Conservation (phyloP, 35 echinoderm and acorn worm species). For the Stichopus chloronotus region DNA sequence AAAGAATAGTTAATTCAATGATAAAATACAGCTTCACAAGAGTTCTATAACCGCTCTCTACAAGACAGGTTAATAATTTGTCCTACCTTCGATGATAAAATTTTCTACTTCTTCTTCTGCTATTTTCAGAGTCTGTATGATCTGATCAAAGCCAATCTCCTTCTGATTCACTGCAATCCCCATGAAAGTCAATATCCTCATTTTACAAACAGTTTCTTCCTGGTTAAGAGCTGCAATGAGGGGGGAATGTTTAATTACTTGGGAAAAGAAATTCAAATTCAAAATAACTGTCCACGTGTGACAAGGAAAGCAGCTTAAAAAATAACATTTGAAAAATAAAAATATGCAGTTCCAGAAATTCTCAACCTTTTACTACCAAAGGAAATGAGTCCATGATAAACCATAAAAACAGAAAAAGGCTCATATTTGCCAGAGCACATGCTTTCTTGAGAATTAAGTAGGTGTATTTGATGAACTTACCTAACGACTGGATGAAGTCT, state of each 20-base stretch:
- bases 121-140: constrained; percentile 78
- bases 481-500: constrained; percentile 88
- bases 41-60: too few species aligned
- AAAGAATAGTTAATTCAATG: background rate
- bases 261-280: background rate
- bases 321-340: background rate
- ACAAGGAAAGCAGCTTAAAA: background rate
- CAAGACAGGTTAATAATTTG: background rate
- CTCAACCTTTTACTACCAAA: too few species aligned
- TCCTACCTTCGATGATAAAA: constrained; percentile 90
- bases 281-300: background rate
- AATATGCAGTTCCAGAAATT: constrained; percentile 40
- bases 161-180: constrained; percentile 83
- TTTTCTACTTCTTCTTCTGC: constrained; percentile 76
- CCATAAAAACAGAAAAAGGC: too few species aligned
- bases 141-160: constrained; percentile 76
- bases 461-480: constrained; percentile 40
- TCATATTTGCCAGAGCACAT: too few species aligned
- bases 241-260: background rate
- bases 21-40: background rate
- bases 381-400: too few species aligned
- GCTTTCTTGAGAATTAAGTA: too few species aligned
- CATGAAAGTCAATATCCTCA: constrained; percentile 95
- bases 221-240: constrained; percentile 70
- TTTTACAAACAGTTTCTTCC: constrained; percentile 91